A percentile compares a stretch with the other conserved stretches of the same genome.
Evolutionary conservation across 2,888 invertebrate genomes (phyloP).

Genomic region (Drosophila kokeensis): DNA sequence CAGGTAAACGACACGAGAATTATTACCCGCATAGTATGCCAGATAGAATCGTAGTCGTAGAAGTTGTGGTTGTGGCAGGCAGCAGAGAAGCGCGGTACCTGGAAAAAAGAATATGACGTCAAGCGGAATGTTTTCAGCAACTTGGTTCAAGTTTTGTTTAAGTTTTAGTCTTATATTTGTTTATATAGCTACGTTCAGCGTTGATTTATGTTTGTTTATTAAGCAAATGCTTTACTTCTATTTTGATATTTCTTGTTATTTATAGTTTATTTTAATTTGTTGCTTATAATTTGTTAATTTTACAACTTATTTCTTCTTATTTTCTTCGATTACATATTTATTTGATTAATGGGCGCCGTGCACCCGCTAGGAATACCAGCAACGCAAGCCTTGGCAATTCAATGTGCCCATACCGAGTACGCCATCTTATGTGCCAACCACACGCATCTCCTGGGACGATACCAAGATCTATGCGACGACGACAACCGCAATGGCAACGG

Average conservation of each 20-base stretch:
- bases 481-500: constrained; percentile 3
- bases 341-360: constrained; percentile 31
- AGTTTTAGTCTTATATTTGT: too few relatives aligned
- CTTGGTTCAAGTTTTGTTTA: background rate
- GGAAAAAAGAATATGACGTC: constrained; percentile 10
- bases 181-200: background rate
- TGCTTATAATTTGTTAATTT: constrained; percentile 41
- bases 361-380: constrained; percentile 73
- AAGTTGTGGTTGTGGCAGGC: background rate
- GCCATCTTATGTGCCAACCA: constrained; percentile 83
- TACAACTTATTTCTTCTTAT: constrained; percentile 11
- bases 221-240: background rate
- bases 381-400: constrained; percentile 82
- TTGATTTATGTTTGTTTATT: constrained; percentile 2
- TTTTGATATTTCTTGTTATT: background rate
- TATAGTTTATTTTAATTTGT: constrained; percentile 16
- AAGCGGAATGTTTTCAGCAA: constrained; percentile 1
- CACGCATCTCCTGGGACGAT: constrained; percentile 85
- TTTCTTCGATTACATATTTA: constrained; percentile 13
- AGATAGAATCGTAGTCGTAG: background rate
- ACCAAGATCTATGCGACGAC: constrained; percentile 82
- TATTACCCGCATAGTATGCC: background rate
- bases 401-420: constrained; percentile 83
- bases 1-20: constrained; percentile 67
- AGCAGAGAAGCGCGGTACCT: background rate